Base-by-base conservation (phyloP, 1,140 invertebrate species). In the Drosophila rufa region DNA sequence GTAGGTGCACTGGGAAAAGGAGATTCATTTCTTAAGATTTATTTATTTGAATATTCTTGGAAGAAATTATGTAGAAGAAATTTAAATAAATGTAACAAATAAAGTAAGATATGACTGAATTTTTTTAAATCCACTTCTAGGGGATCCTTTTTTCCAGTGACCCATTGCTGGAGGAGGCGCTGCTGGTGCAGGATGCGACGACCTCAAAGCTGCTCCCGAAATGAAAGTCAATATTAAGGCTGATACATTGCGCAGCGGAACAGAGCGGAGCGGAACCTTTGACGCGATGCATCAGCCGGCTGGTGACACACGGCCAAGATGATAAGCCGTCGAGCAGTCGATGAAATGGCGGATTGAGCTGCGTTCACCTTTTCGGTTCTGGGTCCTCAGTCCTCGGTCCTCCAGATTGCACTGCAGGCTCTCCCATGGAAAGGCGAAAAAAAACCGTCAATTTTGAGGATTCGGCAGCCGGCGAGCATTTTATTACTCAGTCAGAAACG, bases 161-260 rank as follows among this genome's bases (percentile, higher is more conserved):
- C 5, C 0, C 3, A 1, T 2, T 53, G 60, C 47, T 17, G 59
- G 15, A 25, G 51, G 25, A 33, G 15, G 7, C 7, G 15, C 12
- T 14, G 4, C 38, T 53, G 25, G 50, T 65, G 62, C 48, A 62
- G 70, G 61, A 61, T 84, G 80, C 78, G 77, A 84, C 80, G 55
- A 84, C 84, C 83, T 78, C 84, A 89, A 90, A 87, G 85, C 81
- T 90, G 74, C 78, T 64, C 30, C 77, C 51, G 48, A 73, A 89
- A 89, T 75, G 74, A 89, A 89, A 89, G 85, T 89, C 84, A 89
- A 89, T 89, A 84, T 89, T 65, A 89, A 90, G 80, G 77, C 80
- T 89, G 84, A 89, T 89, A 89, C 84, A 89, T 79, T 75, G 77
- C 66, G 22, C 53, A 15, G 40, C 55, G 73, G 58, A 73, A 62